A percentile compares a stretch with the other conserved stretches of the same genome.
Evolutionary conservation across 2,797 vertebrate genomes (phyloP).

Genomic region (Sitta carolinensis): DNA sequence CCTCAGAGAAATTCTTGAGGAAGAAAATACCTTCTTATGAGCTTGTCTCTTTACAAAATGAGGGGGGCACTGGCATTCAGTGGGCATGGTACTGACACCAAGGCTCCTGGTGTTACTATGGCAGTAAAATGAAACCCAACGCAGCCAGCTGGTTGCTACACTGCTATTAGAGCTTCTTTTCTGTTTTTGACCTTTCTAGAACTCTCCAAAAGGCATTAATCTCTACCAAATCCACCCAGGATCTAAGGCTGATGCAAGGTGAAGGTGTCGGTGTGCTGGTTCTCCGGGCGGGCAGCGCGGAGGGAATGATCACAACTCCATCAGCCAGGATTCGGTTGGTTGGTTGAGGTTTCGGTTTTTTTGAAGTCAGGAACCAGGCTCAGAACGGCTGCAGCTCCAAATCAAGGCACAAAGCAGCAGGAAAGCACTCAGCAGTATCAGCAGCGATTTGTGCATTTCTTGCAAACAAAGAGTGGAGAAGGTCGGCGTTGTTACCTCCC

Average conservation of each 20-base stretch:
- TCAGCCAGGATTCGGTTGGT: not conserved
- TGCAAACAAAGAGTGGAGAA: slow-evolving; percentile 49
- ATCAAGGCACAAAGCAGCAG: slow-evolving; percentile 49
- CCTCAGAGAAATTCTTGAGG: not conserved
- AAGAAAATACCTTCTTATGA: slow-evolving; percentile 4
- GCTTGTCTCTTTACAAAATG: not conserved
- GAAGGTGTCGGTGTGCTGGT: not conserved
- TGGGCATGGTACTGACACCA: not conserved
- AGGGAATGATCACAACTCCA: accelerated
- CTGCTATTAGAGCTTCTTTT: not conserved
- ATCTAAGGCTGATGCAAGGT: not conserved
- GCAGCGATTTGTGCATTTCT: slow-evolving; percentile 52
- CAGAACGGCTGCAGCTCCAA: not conserved
- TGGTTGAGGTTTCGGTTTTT: not conserved
- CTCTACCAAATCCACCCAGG: not conserved
- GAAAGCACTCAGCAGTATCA: slow-evolving; percentile 53
- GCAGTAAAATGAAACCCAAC: slow-evolving; percentile 20
- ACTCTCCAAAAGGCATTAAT: not conserved
- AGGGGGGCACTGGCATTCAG: not conserved
- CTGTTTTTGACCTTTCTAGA: slow-evolving; percentile 24
- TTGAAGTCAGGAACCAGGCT: not conserved
- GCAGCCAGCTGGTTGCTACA: slow-evolving; percentile 35
- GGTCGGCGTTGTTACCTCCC: not conserved
- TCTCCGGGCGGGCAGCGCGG: accelerated
- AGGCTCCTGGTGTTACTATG: slow-evolving; percentile 44